A percentile compares a stretch with the other conserved stretches of the same genome.
phyloP scores from a whole-genome alignment of 2,113 vertebrate genomes.

The Nyctibius bracteatus region DNA sequence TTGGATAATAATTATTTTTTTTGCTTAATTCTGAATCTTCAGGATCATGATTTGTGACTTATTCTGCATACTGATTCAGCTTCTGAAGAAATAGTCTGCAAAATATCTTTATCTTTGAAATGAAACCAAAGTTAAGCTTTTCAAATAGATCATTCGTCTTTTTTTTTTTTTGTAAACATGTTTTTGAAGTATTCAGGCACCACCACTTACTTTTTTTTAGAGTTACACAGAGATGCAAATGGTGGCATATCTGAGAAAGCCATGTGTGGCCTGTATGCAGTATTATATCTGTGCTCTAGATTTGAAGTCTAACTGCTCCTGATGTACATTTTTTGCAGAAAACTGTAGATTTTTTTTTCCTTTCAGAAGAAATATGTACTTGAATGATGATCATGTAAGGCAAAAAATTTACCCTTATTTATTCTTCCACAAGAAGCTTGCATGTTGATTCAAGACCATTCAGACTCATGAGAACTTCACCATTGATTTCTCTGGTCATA shows the following conservation, averaged over 20 bases:
- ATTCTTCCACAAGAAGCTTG: neutral
- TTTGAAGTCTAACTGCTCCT: constrained; percentile 12
- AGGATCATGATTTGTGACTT: neutral
- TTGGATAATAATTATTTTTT: neutral
- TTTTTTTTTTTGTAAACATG: neutral
- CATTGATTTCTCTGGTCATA: neutral
- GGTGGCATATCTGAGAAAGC: neutral
- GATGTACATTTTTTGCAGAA: constrained; percentile 27
- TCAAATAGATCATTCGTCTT: neutral
- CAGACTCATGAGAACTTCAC: neutral
- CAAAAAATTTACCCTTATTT: constrained; percentile 34
- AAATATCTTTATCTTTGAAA: neutral
- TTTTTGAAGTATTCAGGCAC: neutral
- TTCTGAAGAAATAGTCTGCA: neutral
- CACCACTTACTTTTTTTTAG: neutral
- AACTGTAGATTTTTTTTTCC: neutral
- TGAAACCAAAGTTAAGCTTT: neutral
- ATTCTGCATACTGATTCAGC: neutral
- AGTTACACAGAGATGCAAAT: constrained; percentile 12
- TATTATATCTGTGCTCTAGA: constrained; percentile 7
- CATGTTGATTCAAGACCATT: neutral
- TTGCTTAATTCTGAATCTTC: neutral
- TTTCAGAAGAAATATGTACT: constrained; percentile 19
- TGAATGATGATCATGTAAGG: neutral
- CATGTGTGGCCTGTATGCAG: neutral